Evolutionary conservation across 2,888 invertebrate species (phyloP).

Genomic region (Pristionchus japonicus): DNA sequence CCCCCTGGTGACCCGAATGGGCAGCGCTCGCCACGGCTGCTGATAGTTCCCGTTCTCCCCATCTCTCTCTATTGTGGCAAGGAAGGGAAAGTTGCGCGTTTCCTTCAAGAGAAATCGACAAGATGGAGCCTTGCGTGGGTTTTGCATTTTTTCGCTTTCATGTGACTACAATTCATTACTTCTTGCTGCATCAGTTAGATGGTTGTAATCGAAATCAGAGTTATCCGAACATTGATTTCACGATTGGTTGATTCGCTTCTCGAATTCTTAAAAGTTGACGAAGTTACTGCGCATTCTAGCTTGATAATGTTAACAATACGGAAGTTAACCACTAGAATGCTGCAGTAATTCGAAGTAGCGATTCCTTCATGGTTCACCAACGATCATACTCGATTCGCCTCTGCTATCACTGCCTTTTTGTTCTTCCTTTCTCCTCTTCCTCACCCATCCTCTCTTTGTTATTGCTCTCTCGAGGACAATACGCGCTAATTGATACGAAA

Average conservation of each 20-base stretch:
- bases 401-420: not conserved
- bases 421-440: not conserved
- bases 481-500: not conserved
- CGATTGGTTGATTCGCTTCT: too few species aligned
- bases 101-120: not conserved
- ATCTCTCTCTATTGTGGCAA: slow-evolving; percentile 9
- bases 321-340: too few species aligned
- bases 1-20: slow-evolving; percentile 21
- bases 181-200: too few species aligned
- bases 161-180: not conserved
- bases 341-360: too few species aligned
- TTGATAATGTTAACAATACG: too few species aligned
- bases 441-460: not conserved
- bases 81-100: not conserved
- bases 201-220: too few species aligned
- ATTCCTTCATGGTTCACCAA: not conserved
- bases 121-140: slow-evolving; percentile 19
- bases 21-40: not conserved
- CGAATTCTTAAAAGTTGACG: too few species aligned
- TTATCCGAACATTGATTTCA: too few species aligned
- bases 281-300: too few species aligned
- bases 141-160: not conserved
- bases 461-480: not conserved
- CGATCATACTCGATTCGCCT: not conserved
- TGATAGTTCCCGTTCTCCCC: slow-evolving; percentile 39